Base-by-base conservation (phyloP, 2,888 invertebrate genomes). In the Conchocele bisecta region DNA sequence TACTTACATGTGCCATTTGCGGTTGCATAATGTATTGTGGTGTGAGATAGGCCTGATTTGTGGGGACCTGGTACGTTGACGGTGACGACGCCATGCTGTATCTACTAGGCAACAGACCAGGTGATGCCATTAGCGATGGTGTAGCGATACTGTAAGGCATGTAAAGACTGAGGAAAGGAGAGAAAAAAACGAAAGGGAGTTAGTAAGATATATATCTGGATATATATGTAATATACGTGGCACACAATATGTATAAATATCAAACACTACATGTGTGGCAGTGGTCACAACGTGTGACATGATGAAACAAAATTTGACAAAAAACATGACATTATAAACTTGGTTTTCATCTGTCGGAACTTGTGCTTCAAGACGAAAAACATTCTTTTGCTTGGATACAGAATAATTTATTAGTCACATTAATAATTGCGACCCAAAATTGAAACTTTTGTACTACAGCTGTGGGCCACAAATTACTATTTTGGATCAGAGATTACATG, bases 61-160 rank as follows among this genome's bases (percentile, higher is more conserved):
- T 72, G 66, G 79, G 83, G 58, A 90, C 82, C 70, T 89, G 89
- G 81, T 90, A 90, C 50, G 88, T 88, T 22, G 88, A 88, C 11
- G 90, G 89, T 31, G 89, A 87, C 20, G 89, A 85, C 41, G 85
- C 85, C 51, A 86, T 75, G 42, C 83, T 83, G 75, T 83, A 86
- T 58, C 87, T 79, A n/a, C n/a, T n/a, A 9, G 86, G 86, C 59
- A 87, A 61, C 46, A 87, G 89, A 70, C 85, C 85, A n/a, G 83
- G 70, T 37, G 85, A 85, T 26, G 79, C 78, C 72, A 83, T 75
- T 60, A 86, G 60, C 35, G 83, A 78, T 9, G 73, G 75, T 48
- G 73, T 57, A n/a, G 81, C 82, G 54, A 86, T 73, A 74, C 84
- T 84, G 80, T 83, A 86, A 79, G 82, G 83, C 81, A 86, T 75